Percentiles rank a stretch among this genome's conserved stretches.
These are phyloP conservation scores for Drosophila affinis DNA, from an alignment of 2,888 invertebrate species.

Conservation along the genomic window DNA sequence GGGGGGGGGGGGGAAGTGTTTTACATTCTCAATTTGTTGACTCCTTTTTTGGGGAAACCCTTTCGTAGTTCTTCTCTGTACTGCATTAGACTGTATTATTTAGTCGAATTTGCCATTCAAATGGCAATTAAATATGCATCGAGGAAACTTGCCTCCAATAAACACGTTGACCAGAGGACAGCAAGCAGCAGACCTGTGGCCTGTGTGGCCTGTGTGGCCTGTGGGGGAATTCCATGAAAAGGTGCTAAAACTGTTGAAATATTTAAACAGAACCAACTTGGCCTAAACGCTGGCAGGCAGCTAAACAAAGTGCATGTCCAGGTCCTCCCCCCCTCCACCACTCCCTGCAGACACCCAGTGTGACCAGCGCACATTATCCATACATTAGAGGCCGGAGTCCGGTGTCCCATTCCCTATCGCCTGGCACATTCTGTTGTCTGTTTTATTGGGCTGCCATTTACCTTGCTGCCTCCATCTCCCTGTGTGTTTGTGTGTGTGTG, in stretches of 20 bases:
- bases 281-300: constrained; percentile 52
- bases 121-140: constrained; percentile 70
- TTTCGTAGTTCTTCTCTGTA: constrained; percentile 3
- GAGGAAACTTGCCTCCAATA: constrained; percentile 39
- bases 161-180: constrained; percentile 23
- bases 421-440: constrained; percentile 42
- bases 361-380: constrained; percentile 54
- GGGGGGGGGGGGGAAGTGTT: constrained; percentile 13
- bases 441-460: constrained; percentile 30
- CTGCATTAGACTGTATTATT: background rate
- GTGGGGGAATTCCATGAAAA: constrained; percentile 24
- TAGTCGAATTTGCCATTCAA: constrained; percentile 33
- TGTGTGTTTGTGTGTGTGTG: constrained; percentile 12
- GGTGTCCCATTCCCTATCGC: background rate
- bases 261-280: constrained; percentile 56
- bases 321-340: background rate
- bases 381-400: constrained; percentile 45
- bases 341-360: constrained; percentile 14
- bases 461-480: constrained; percentile 10
- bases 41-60: background rate
- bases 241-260: constrained; percentile 72
- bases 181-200: too few relatives aligned
- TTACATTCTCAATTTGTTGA: background rate
- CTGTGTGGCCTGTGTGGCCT: background rate
- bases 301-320: constrained; percentile 50